A percentile compares a stretch with the other conserved stretches of the same genome.
Conservation (phyloP, 2,888 invertebrate genomes). For the Bimastos eiseni region DNA sequence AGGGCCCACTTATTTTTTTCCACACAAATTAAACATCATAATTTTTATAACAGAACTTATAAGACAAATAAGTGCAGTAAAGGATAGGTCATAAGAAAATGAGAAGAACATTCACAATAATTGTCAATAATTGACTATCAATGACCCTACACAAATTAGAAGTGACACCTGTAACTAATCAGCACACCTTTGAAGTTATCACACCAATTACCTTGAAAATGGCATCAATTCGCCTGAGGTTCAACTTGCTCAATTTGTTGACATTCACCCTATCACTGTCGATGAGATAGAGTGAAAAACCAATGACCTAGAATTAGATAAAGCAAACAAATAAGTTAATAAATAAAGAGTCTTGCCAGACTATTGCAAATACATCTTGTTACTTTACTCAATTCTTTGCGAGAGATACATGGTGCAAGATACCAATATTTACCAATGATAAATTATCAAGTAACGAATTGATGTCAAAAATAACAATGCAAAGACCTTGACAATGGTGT, state of each 20-base stretch:
- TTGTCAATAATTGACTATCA: no score
- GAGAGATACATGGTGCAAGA: not conserved
- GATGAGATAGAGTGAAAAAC: slow-evolving; percentile 90
- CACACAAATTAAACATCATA: not conserved
- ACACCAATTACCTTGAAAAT: slow-evolving; percentile 78
- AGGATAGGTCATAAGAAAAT: no score
- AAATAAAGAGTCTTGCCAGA: not conserved
- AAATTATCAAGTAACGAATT: not conserved
- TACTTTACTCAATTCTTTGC: not conserved
- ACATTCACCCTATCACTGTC: slow-evolving; percentile 69
- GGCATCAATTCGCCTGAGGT: slow-evolving; percentile 87
- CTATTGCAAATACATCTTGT: not conserved
- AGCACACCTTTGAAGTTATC: not conserved
- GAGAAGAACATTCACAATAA: no score
- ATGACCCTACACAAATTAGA: no score
- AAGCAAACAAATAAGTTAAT: not conserved
- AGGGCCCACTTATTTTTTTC: no score
- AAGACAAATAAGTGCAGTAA: no score
- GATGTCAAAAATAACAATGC: not conserved
- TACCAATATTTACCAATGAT: not conserved
- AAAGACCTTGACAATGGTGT: slow-evolving; percentile 60
- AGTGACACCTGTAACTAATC: no score
- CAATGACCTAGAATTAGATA: slow-evolving; percentile 60
- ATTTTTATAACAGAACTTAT: not conserved
- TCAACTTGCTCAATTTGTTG: slow-evolving; percentile 87